phyloP scores from a whole-genome alignment of 2,797 vertebrate species.

The Pseudocheirus occidentalis region DNA sequence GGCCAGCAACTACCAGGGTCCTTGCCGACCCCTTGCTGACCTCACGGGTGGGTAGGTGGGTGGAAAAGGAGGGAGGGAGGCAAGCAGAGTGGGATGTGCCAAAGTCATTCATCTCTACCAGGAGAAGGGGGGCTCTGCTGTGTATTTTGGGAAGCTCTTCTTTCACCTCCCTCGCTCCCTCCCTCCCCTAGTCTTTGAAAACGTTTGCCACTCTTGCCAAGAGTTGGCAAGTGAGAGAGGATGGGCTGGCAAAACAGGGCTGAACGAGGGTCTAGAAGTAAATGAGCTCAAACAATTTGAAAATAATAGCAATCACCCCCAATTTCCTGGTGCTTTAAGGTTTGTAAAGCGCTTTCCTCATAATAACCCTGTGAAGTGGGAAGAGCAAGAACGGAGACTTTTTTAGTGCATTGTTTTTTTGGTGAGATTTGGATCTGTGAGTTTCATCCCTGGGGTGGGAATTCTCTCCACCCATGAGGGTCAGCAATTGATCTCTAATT shows the following conservation, averaged over 20 bases:
- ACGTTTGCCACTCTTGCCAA: conserved; percentile 54
- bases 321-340: background rate
- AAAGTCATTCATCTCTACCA: conserved; percentile 36
- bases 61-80: conserved; percentile 20
- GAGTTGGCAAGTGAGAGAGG: conserved; percentile 70
- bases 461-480: background rate
- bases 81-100: background rate
- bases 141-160: conserved; percentile 66
- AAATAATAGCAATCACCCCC: background rate
- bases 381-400: background rate
- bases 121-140: conserved; percentile 23
- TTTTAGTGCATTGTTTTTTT: background rate
- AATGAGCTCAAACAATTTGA: background rate
- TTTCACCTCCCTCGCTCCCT: background rate
- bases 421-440: background rate
- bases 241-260: conserved; percentile 59
- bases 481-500: background rate
- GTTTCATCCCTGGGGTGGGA: background rate
- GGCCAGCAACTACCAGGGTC: conserved; percentile 50
- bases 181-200: conserved; percentile 59
- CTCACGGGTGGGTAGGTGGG: conserved; percentile 28
- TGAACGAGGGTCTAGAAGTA: conserved; percentile 49
- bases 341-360: background rate
- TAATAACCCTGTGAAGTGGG: background rate
- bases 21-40: conserved; percentile 39